phyloP scores from a whole-genome alignment of 2,888 invertebrate genomes.

The Noctua pronuba region DNA sequence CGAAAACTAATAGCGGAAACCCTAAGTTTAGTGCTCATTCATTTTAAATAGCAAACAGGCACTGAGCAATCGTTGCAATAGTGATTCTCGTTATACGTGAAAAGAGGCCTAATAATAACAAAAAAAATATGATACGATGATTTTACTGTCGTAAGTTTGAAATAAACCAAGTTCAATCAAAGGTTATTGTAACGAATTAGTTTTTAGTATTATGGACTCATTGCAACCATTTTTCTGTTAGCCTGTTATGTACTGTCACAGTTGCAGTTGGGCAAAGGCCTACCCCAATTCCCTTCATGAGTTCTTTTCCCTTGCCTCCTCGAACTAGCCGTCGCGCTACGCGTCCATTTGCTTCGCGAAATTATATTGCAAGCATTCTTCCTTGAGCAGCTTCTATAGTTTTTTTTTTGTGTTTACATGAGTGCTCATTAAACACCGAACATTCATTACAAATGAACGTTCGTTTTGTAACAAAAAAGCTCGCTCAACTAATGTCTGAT shows the following conservation, averaged over 20 bases:
- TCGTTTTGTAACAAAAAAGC: background rate
- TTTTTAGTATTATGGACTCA: background rate
- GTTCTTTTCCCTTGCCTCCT: too few species aligned
- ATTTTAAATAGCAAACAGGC: background rate
- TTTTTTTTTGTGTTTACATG: background rate
- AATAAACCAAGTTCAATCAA: background rate
- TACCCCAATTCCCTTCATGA: background rate
- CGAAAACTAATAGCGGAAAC: too few species aligned
- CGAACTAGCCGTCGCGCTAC: too few species aligned
- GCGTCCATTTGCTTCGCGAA: background rate
- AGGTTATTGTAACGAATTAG: background rate
- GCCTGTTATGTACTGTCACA: background rate
- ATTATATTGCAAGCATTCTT: background rate
- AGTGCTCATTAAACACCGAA: too few species aligned
- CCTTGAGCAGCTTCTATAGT: background rate
- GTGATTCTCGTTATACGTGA: background rate
- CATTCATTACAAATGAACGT: background rate
- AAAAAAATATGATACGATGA: background rate
- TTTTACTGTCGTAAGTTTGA: background rate
- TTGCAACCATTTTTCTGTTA: background rate
- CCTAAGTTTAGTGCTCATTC: too few species aligned
- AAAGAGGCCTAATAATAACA: background rate
- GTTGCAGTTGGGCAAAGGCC: background rate
- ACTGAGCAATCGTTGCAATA: background rate
- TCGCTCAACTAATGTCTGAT: background rate